phyloP scores from a whole-genome alignment of 2,113 vertebrate species.

The Cavia porcellus region DNA sequence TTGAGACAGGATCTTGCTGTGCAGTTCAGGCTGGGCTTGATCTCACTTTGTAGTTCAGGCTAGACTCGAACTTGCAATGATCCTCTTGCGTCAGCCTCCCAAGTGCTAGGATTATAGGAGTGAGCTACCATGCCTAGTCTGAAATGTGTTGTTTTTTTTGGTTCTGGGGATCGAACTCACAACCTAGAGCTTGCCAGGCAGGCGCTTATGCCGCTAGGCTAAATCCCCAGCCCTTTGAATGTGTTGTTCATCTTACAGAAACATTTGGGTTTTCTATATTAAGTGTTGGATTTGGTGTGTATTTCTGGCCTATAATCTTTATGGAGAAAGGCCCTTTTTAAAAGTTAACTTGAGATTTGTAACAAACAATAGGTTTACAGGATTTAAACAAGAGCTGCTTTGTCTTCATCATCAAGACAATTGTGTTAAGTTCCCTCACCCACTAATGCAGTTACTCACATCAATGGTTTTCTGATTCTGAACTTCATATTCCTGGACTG shows the following conservation, averaged over 20 bases:
- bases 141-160: background rate
- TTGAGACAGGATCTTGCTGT: no score
- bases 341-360: background rate
- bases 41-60: no score
- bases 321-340: background rate
- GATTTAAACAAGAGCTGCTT: background rate
- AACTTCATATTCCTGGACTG: background rate
- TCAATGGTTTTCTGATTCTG: constrained; percentile 22
- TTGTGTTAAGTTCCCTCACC: background rate
- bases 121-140: background rate
- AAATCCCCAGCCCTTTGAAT: background rate
- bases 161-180: no score
- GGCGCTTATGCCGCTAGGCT: no score
- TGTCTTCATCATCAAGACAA: constrained; percentile 35
- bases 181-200: no score
- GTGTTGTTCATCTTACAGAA: background rate
- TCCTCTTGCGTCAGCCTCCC: no score
- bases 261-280: background rate
- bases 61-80: no score
- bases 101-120: no score
- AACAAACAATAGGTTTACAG: constrained; percentile 25
- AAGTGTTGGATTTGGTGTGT: background rate
- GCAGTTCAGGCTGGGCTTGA: no score
- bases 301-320: background rate
- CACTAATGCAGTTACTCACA: background rate